These are phyloP conservation scores for Phrynocephalus versicolor DNA, from an alignment of 2,113 vertebrate species.

Conservation along the genomic window DNA sequence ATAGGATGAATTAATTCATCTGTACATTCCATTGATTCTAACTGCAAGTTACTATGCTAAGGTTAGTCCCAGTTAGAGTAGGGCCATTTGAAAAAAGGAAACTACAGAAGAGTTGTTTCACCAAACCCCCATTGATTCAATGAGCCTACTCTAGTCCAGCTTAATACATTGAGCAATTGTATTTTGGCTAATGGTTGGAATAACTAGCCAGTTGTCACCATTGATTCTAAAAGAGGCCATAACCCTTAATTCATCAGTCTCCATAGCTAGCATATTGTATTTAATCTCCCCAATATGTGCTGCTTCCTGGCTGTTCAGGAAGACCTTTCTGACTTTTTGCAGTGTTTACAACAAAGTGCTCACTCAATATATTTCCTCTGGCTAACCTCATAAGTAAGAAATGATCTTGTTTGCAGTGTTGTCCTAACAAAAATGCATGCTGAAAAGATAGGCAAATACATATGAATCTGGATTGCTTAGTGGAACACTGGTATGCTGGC, in stretches of 20 bases:
- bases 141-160: too few species aligned
- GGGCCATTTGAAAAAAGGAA: too few species aligned
- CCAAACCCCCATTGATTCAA: too few species aligned
- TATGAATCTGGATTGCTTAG: slow-evolving; percentile 71
- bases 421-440: slow-evolving; percentile 73
- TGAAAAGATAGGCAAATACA: slow-evolving; percentile 76
- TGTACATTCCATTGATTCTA: too few species aligned
- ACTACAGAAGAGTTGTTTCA: too few species aligned
- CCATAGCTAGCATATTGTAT: slow-evolving; percentile 19
- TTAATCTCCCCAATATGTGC: slow-evolving; percentile 55
- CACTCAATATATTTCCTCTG: slow-evolving; percentile 80
- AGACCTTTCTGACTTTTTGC: slow-evolving; percentile 69
- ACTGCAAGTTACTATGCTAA: too few species aligned
- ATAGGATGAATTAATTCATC: too few species aligned
- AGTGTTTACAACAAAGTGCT: slow-evolving; percentile 75
- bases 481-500: slow-evolving; percentile 77
- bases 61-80: too few species aligned
- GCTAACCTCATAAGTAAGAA: slow-evolving; percentile 78
- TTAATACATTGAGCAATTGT: not conserved
- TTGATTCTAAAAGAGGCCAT: not conserved
- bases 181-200: not conserved
- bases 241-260: not conserved
- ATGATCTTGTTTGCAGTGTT: slow-evolving; percentile 80
- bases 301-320: slow-evolving; percentile 57
- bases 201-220: not conserved